Percentiles rank a stretch among this genome's conserved stretches.
Evolutionary conservation across 2,888 invertebrate genomes (phyloP).

Genomic region (Pyrochroa serraticornis): DNA sequence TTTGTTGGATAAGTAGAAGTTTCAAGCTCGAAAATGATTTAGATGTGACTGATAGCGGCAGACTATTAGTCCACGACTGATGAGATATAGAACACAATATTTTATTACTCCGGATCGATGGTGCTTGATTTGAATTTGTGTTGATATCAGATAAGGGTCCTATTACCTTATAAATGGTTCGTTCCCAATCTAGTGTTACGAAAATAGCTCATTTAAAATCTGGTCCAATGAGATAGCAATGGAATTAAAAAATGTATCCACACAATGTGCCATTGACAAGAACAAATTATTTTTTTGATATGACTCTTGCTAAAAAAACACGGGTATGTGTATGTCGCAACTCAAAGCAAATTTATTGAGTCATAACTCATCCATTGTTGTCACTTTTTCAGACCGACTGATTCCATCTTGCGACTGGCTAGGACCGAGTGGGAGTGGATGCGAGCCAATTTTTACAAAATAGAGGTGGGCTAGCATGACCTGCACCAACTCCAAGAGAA

Average conservation of each 20-base stretch:
- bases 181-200: constrained; percentile 12
- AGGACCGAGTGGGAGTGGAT: too few relatives aligned
- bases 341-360: too few relatives aligned
- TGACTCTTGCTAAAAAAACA: not conserved
- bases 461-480: too few relatives aligned
- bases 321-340: too few relatives aligned
- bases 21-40: too few relatives aligned
- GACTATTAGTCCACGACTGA: constrained; percentile 10
- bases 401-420: too few relatives aligned
- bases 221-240: constrained; percentile 9
- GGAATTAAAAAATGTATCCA: constrained; percentile 1
- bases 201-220: constrained; percentile 14
- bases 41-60: too few relatives aligned
- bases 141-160: constrained; percentile 21
- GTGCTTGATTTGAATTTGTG: constrained; percentile 16
- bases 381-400: too few relatives aligned
- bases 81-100: constrained; percentile 10
- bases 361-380: too few relatives aligned
- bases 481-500: too few relatives aligned
- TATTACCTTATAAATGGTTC: constrained; percentile 11
- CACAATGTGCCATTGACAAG: constrained; percentile 4
- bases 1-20: too few relatives aligned
- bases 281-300: constrained; percentile 3
- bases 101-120: not conserved
- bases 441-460: too few relatives aligned